Evolutionary conservation across 1,140 invertebrate species (phyloP).

Genomic region (Zaprionus gabonicus): DNA sequence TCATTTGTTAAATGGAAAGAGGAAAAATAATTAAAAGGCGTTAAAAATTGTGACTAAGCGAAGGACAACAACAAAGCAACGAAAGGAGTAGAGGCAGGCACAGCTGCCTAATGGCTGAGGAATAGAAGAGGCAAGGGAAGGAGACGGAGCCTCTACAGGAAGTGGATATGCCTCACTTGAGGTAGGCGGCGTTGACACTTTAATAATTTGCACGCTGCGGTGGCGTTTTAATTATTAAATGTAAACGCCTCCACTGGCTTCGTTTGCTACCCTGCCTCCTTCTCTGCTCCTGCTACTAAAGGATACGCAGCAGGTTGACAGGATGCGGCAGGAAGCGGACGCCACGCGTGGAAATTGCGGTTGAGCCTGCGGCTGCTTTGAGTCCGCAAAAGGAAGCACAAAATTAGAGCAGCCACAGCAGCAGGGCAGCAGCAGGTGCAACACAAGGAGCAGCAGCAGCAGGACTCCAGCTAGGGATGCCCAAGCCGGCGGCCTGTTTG

Average conservation of each 20-base stretch:
- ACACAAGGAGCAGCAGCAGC: neutral
- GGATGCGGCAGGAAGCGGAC: slow-evolving; percentile 56
- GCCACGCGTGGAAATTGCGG: slow-evolving; percentile 73
- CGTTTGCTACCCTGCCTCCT: neutral
- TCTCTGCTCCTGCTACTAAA: neutral
- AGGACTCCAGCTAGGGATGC: neutral
- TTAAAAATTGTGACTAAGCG: slow-evolving; percentile 64
- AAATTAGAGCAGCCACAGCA: slow-evolving; percentile 65
- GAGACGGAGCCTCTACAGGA: no score
- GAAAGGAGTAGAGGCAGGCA: neutral
- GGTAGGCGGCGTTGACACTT: slow-evolving; percentile 65
- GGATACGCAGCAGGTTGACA: slow-evolving; percentile 31
- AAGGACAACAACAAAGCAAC: slow-evolving; percentile 19
- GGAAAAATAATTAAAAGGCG: slow-evolving; percentile 76
- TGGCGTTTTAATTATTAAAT: slow-evolving; percentile 84
- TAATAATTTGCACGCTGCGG: slow-evolving; percentile 76
- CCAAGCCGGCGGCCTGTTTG: slow-evolving; percentile 51
- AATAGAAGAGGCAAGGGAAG: no score
- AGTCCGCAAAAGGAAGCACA: slow-evolving; percentile 52
- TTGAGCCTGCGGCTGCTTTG: slow-evolving; percentile 52
- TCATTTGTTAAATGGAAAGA: slow-evolving; percentile 41
- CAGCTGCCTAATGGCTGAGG: slow-evolving; percentile 6
- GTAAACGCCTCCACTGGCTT: slow-evolving; percentile 35
- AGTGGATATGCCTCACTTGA: slow-evolving; percentile 24
- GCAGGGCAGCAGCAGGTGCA: slow-evolving; percentile 11